Base-by-base conservation (phyloP, 2,797 vertebrate genomes). In the Lerista edwardsae region DNA sequence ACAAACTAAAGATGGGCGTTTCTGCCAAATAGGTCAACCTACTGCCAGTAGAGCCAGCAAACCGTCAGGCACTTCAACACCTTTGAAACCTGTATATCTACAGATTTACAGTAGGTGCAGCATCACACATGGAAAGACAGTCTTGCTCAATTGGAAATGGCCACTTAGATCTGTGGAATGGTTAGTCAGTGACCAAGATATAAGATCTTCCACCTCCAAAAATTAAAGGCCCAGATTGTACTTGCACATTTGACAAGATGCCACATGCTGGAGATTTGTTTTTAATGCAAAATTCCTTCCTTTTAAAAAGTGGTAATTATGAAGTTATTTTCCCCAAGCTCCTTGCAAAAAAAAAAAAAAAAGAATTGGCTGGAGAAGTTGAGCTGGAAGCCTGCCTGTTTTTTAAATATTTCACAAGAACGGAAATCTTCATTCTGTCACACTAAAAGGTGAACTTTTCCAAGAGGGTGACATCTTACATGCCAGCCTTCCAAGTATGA, bases 201-300 rank as follows among this genome's bases (percentile, higher is more conserved):
- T 84, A 92, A 61, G 79, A 34, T 82, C 84, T 10, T 87, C 21
- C 84, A 91, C 91, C 90, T 90, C 44, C 75, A 80, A 55, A 67
- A 62, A 89, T 91, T 81, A 93, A 79, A 36, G 90, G 21, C 73
- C 74, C 41, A 72, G 0, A 1, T 88, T 81, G 6, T 1, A 73
- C 91, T 88, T 41, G 91, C 90, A 86, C 88, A 87, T 89, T 92
- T 86, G 92, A 95, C 94, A 94, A 91, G 94, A 95, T 84, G 86
- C 92, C 86, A 88, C 91, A 93, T 41, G 92, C 92, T 93, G 86
- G 79, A 90, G 91, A 94, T 93, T 92, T 94, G 81, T 89, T 86
- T 79, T 72, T 89, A 84, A 34, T 90, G 86, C 75, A 27, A 92
- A 87, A 95, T 94, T 94, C 93, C 92, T 93, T 93, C 91, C 91